These are phyloP conservation scores for Cenopis cana DNA, from an alignment of 2,888 invertebrate genomes.

Conservation along the genomic window DNA sequence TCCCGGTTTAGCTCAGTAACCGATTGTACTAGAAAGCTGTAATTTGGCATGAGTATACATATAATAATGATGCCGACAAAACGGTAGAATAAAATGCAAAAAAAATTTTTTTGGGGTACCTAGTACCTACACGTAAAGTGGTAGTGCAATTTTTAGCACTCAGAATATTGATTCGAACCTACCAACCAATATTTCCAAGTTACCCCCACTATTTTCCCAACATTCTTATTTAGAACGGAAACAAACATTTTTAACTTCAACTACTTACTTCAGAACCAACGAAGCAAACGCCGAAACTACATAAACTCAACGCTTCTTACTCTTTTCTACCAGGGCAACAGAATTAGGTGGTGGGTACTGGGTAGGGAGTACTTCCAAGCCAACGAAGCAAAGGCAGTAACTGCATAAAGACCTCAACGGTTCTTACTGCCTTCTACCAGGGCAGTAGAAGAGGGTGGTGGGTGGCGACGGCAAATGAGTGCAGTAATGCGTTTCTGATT, in stretches of 20 bases:
- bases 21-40: too few species aligned
- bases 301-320: not conserved
- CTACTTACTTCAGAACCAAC: not conserved
- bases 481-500: conserved; percentile 56
- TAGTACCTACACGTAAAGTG: too few species aligned
- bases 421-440: not conserved
- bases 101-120: too few species aligned
- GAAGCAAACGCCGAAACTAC: not conserved
- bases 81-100: too few species aligned
- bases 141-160: too few species aligned
- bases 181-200: conserved; percentile 21
- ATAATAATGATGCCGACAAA: too few species aligned
- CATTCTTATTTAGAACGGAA: conserved; percentile 13
- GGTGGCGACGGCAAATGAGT: conserved; percentile 44
- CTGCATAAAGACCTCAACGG: not conserved
- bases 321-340: not conserved
- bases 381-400: conserved; percentile 1
- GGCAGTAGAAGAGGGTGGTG: not conserved
- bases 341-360: not conserved
- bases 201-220: conserved; percentile 9
- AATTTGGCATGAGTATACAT: too few species aligned
- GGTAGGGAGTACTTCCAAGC: not conserved
- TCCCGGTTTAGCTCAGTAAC: too few species aligned
- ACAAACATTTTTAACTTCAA: conserved; percentile 19
- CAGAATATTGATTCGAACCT: not conserved